Evolutionary conservation across 2,113 vertebrate species (phyloP), one percentile per base, ranked within the genome.

Genomic region (Perccottus glenii): DNA sequence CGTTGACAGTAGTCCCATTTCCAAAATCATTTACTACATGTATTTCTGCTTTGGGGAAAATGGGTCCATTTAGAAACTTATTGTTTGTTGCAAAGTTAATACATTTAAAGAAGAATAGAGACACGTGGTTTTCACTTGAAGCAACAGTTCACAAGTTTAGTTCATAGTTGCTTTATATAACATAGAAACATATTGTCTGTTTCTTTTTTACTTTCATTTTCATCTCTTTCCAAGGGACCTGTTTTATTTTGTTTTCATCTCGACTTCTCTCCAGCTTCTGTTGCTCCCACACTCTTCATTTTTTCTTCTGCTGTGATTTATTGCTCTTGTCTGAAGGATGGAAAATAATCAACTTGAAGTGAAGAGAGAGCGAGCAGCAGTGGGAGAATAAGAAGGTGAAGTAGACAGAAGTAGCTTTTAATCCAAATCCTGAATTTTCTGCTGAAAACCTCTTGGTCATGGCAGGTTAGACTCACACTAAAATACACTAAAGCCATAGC

Each of bases 291-390:
- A 66, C 78, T 78, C 76, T 27, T 77, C 51, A 0, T 50, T 85
- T 80, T 87, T 82, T 83, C 73, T 64, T 73, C 68, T 16, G 65
- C 47, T 56, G 77, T 87, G 76, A 82, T 85, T 80, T 84, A 89
- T 91, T 87, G 83, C 88, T 80, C 84, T 82, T 87, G 83, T 91
- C 87, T 87, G 71, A 89, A 82, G 78, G 80, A 73, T 88, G 84
- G 84, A 89, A 91, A 87, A 89, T 87, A 86, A 90, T 87, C 82
- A 85, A 86, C 86, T 90, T 86, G 83, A 86, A 87, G 78, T 82
- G 81, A 78, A 85, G 86, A 77, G 77, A 76, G 66, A 59, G 75
- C 64, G 71, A 8, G 76, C 62, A 40, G 75, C 55, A 14, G 50
- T 49, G 76, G 61, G 77, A 53, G 70, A 72, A 47, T 76, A 67